Evolutionary conservation across 35 echinoderm and acorn worm species (phyloP), one percentile per base, ranked within the genome.

Genomic region (Ptychodera flava): DNA sequence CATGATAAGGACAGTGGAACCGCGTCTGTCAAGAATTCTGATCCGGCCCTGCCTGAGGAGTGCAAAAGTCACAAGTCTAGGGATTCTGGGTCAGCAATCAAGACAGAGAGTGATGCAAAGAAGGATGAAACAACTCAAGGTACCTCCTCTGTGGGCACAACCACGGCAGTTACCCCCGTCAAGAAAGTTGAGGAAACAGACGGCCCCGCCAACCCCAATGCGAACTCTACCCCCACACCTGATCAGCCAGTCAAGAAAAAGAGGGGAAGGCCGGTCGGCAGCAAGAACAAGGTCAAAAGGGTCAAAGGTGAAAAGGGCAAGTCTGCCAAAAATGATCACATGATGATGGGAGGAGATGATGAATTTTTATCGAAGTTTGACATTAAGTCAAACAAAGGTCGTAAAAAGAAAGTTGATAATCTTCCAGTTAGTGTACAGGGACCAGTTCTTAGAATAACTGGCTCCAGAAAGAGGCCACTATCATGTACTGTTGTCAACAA

Each of bases 201-300:
- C 6, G 45, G 45, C 22, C 22, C 45, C 45, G 6, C 45, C 6
- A 64, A 64, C 22, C 6, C 6, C 45, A n/a, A n/a, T n/a, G 22
- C 22, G 6, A 64, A 64, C 45, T 12, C 45, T 64, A 22, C 6
- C 6, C 6, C 45, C 6, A 64, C 45, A 12, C 45, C 45, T 64
- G 45, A 64, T 64, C 45, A 64, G 22, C 45, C 45, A 6, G 6
- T 22, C 22, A 64, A 64, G 45, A 64, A 64, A 22, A 83, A 83
- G 37, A 33, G 82, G 16, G 82, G 82, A 83, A 33, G 82, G 37
- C 82, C 82, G 32, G 30, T 83, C 30, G 82, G 82, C 16, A 83
- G 82, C 29, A 83, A 83, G 28, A 83, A 83, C 29, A 83, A 83
- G 37, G 28, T 36, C 1, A 83, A 83, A 37, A 34, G 82, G 12